Evolutionary conservation across 2,888 invertebrate species (phyloP).

Genomic region (Drosophila mercatorum): DNA sequence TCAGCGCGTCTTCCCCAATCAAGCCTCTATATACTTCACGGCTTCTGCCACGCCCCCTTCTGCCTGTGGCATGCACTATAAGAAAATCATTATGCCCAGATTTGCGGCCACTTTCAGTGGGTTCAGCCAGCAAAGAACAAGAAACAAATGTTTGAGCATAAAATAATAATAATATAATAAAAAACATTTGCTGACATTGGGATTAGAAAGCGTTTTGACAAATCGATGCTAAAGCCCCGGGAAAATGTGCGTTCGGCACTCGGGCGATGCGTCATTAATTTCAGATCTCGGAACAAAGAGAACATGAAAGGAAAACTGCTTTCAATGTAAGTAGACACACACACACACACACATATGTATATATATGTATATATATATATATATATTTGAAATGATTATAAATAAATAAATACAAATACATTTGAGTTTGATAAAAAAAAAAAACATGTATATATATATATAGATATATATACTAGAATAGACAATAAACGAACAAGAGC

Average conservation of each 20-base stretch:
- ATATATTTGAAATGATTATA: conserved; percentile 71
- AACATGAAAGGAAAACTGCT: conserved; percentile 1
- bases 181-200: conserved; percentile 45
- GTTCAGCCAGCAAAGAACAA: background rate
- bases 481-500: conserved; percentile 25
- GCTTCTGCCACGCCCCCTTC: background rate
- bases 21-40: background rate
- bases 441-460: conserved; percentile 5
- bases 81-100: background rate
- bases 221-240: conserved; percentile 56
- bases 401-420: conserved; percentile 77
- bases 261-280: background rate
- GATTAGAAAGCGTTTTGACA: conserved; percentile 78
- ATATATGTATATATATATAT: conserved; percentile 11
- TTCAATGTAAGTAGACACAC: conserved; percentile 24
- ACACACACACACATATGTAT: no score
- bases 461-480: conserved; percentile 18
- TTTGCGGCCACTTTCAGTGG: background rate
- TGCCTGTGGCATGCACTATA: background rate
- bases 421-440: conserved; percentile 44
- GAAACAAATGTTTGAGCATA: background rate
- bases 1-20: background rate
- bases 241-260: conserved; percentile 23
- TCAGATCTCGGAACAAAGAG: background rate
- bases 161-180: conserved; percentile 24